Percentiles rank a stretch among this genome's conserved stretches.
phyloP scores from a whole-genome alignment of 2,888 invertebrate genomes.

The Pogonocherus hispidulus region DNA sequence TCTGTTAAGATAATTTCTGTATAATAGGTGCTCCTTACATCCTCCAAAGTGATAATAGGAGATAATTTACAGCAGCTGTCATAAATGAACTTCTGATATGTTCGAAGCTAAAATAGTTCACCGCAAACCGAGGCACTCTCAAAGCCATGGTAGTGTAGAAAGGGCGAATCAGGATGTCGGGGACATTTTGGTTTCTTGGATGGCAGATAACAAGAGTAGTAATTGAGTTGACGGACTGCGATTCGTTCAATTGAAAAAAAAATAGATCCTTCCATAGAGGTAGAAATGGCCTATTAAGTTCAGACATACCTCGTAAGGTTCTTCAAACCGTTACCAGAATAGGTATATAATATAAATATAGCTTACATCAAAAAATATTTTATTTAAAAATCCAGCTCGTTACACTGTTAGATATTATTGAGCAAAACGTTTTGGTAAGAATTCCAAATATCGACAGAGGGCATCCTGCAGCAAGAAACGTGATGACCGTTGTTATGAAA shows the following conservation, averaged over 20 bases:
- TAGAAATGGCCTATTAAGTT: not conserved
- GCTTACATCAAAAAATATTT: no score
- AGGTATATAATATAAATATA: no score
- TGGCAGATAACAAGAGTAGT: not conserved
- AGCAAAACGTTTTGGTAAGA: conserved; percentile 8
- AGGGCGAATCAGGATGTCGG: not conserved
- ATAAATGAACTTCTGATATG: not conserved
- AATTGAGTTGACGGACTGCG: not conserved
- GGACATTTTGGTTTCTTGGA: not conserved
- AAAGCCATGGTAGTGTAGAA: not conserved
- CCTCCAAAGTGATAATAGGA: not conserved
- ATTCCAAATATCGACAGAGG: conserved; percentile 13
- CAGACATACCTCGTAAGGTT: not conserved
- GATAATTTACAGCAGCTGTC: not conserved
- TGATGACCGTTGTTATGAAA: conserved; percentile 15
- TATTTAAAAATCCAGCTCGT: no score
- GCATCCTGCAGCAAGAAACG: not conserved
- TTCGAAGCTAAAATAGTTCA: not conserved
- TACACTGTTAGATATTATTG: no score
- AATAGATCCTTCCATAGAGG: not conserved
- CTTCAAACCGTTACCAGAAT: not conserved
- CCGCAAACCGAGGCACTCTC: not conserved
- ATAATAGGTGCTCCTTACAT: conserved; percentile 35
- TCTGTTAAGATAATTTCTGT: conserved; percentile 57
- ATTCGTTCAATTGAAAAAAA: not conserved